Evolutionary conservation across 2,888 invertebrate species (phyloP), one percentile per base, ranked within the genome.

Genomic region (Heliconius cydno): DNA sequence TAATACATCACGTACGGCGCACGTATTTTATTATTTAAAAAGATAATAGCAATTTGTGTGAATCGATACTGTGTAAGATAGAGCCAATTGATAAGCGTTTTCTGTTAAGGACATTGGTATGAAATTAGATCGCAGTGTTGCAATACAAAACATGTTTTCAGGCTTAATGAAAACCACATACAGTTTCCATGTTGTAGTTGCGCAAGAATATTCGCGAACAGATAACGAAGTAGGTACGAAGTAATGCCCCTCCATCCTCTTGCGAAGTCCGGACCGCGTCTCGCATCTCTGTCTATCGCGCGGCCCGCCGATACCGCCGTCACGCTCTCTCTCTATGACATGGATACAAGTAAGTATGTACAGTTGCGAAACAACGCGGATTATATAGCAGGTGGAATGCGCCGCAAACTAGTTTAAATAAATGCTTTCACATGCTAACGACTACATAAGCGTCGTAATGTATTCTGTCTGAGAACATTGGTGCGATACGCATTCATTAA

Each of bases 361-460:
- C 86, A 88, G 90, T 95, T 94, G 95, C 94, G 94, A 95, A 95
- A 95, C 92, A 92, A 86, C 93, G 94, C 95, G 93, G 94, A 95
- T 94, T 94, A 94, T 93, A 94, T 93, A 92, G 93, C 95, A 94
- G 93, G 95, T 95, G 94, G 93, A 92, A 94, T 92, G 93, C 91
- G 91, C 91, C 88, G 91, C 90, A 92, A 94, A 94, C 94, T 89
- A 91, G 94, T 94, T 94, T 91, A 92, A 92, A 91, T 92, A 92
- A 92, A 92, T 92, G 93, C 94, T 94, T 94, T 94, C 94, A 94
- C 93, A 90, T 92, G 87, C 86, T 87, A 87, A 84, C 86, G 89
- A 88, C 90, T 90, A 91, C 85, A 89, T 88, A 90, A 88, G 79
- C 74, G 80, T 82, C 80, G 82, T 83, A 82, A 83, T 83, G 78